Base-by-base conservation (phyloP, 2,113 vertebrate species). In the Daphoenositta chrysoptera region DNA sequence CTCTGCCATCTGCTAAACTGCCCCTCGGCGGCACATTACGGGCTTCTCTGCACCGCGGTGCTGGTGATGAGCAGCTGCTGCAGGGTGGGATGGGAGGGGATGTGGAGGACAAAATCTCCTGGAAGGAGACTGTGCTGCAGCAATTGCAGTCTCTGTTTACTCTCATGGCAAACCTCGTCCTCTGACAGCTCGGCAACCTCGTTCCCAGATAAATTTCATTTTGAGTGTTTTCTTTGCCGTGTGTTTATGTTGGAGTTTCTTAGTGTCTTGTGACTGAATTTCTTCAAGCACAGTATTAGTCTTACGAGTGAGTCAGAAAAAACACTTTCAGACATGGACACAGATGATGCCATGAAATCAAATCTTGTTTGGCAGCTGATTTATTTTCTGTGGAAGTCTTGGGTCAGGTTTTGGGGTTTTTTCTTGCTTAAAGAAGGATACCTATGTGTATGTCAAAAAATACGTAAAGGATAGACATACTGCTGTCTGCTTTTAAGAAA, bases 1-100 rank as follows among this genome's bases (percentile, higher is more conserved):
- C 92, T 78, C 35, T 97, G 94, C 97, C 98, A 97, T 96, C 97
- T 98, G 97, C 85, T 95, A 84, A 94, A 89, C 92, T 95, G 96
- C 93, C 97, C 97, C 96, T 94, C 56, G 94, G 97, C 15, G 87
- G 92, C 97, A 92, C 95, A 71, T 97, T 90, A 94, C 93, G 97
- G 94, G 92, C 93, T 97, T 11, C 79, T 77, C 64, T 77, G 64
- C 71, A 33, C 48, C 35, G 2, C 1, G 1, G n/a, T 48, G 88
- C 88, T 83, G 88, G 71, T 37, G 88, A 37, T 77, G 88, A 83
- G 81, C 88, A 83, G 78, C 72, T 81, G 96, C 85, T 81, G 64
- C 15, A 15, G 95, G 97, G 18, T 70, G 71, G 78, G 88, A 28
- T 27, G 42, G 71, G 87, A 63, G 63, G 79, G 56, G 40, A 63